A percentile compares a stretch with the other conserved stretches of the same genome.
These are phyloP conservation scores for Centruroides sculpturatus DNA, from an alignment of 1,140 invertebrate species.

Conservation along the genomic window DNA sequence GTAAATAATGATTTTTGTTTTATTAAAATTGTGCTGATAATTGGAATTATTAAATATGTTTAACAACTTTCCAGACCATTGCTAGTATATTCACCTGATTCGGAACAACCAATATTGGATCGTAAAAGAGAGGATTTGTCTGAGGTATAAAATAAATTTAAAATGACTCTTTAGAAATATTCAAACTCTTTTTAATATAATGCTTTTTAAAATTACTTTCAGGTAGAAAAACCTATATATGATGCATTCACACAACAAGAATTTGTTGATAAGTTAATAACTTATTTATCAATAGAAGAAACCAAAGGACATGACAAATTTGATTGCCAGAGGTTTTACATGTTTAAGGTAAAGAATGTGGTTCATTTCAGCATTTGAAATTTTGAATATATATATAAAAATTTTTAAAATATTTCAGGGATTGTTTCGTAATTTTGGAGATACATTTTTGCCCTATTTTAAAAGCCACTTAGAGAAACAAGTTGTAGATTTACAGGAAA, in stretches of 20 bases:
- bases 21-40: not conserved
- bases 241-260: slow-evolving; percentile 50
- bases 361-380: not conserved
- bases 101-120: slow-evolving; percentile 43
- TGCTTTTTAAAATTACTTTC: not conserved
- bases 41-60: not conserved
- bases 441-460: slow-evolving; percentile 43
- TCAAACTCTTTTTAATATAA: too few species aligned
- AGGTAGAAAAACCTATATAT: slow-evolving; percentile 44
- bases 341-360: slow-evolving; percentile 49
- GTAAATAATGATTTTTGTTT: slow-evolving; percentile 20
- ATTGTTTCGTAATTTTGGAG: slow-evolving; percentile 64
- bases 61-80: slow-evolving; percentile 23
- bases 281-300: slow-evolving; percentile 66
- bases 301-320: slow-evolving; percentile 74
- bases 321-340: slow-evolving; percentile 41
- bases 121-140: slow-evolving; percentile 33
- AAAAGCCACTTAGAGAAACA: slow-evolving; percentile 47
- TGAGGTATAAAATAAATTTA: slow-evolving; percentile 21
- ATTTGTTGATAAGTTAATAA: slow-evolving; percentile 56
- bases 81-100: slow-evolving; percentile 43
- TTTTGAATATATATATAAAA: slow-evolving; percentile 1
- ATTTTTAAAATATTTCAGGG: slow-evolving; percentile 34
- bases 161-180: too few species aligned
- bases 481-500: slow-evolving; percentile 50